Evolutionary conservation across 1,140 invertebrate genomes (phyloP).

Genomic region (Aporrectodea caliginosa): DNA sequence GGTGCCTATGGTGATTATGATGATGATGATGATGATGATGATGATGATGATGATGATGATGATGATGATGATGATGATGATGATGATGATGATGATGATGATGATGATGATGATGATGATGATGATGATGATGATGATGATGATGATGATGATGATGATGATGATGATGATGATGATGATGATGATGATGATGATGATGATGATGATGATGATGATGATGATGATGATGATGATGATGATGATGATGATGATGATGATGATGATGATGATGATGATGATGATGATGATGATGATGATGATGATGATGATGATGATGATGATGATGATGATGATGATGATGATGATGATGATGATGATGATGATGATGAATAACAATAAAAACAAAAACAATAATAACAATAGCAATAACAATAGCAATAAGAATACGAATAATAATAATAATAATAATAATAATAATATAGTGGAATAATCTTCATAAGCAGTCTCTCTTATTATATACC

Average conservation of each 20-base stretch:
- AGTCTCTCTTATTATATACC: too few relatives aligned
- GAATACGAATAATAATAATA: too few relatives aligned
- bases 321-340: constrained; percentile 18
- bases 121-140: constrained; percentile 13
- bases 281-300: constrained; percentile 14
- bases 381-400: too few relatives aligned
- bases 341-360: constrained; percentile 20
- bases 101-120: constrained; percentile 18
- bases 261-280: constrained; percentile 8
- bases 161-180: background rate
- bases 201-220: background rate
- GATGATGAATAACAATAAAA: too few relatives aligned
- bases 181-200: background rate
- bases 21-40: constrained; percentile 4
- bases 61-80: constrained; percentile 9
- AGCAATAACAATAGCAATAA: too few relatives aligned
- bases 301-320: constrained; percentile 12
- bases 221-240: constrained; percentile 8
- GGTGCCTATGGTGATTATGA: background rate
- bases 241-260: background rate
- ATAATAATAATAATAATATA: too few relatives aligned
- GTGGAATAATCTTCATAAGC: too few relatives aligned
- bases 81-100: constrained; percentile 10
- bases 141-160: background rate
- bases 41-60: constrained; percentile 26